Conservation (phyloP, 2,113 vertebrate species). For the Serilophus lunatus region DNA sequence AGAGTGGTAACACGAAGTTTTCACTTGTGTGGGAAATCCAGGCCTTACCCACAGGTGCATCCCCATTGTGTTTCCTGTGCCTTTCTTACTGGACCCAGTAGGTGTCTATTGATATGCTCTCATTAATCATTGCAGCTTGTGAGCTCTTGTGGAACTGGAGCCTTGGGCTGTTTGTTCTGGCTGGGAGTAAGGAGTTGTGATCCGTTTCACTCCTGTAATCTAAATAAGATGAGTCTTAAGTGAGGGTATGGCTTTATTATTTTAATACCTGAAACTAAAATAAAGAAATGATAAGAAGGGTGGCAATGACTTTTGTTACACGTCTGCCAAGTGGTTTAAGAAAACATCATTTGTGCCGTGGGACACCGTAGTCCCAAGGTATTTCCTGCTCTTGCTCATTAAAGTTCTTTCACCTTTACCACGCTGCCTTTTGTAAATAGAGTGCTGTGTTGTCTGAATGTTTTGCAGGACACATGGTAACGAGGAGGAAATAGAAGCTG, state of each 20-base stretch:
- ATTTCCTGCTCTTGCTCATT: background rate
- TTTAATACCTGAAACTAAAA: background rate
- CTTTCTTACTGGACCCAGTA: background rate
- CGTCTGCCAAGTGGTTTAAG: background rate
- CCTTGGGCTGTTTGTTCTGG: background rate
- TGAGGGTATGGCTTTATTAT: background rate
- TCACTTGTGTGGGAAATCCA: background rate
- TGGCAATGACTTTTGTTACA: background rate
- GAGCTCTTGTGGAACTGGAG: background rate
- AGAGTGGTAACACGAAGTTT: background rate
- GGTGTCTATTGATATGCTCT: background rate
- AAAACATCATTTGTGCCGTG: background rate
- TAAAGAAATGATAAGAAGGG: background rate
- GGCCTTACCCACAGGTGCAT: background rate
- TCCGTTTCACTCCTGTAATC: background rate
- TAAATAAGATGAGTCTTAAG: background rate
- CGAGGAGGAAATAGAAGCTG: background rate
- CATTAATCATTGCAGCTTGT: background rate
- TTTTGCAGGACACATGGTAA: conserved; percentile 13
- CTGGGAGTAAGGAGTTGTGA: background rate
- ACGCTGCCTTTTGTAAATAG: background rate
- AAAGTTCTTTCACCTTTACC: conserved; percentile 14
- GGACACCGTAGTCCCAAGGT: background rate
- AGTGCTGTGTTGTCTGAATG: background rate
- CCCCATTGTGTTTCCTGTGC: background rate